phyloP scores from a whole-genome alignment of 2,797 vertebrate genomes.

The Phrynocephalus forsythii region DNA sequence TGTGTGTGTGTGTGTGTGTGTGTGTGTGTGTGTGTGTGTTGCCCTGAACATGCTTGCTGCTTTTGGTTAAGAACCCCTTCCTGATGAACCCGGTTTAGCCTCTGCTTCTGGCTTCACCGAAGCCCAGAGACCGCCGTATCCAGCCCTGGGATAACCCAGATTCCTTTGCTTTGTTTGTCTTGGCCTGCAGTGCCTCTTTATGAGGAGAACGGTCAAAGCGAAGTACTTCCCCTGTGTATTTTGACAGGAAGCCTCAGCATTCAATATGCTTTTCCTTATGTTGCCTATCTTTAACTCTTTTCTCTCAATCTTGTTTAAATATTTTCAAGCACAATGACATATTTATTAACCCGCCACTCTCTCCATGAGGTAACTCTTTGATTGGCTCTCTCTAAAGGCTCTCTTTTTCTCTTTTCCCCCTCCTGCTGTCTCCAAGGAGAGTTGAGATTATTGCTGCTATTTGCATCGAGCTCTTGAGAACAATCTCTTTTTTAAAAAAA shows the following conservation, averaged over 20 bases:
- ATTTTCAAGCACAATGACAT: constrained; percentile 82
- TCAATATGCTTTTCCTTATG: constrained; percentile 81
- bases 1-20: no score
- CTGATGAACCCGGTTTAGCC: constrained; percentile 68
- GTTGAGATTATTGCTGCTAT: constrained; percentile 82
- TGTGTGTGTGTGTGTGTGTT: no score
- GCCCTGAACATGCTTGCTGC: constrained; percentile 30
- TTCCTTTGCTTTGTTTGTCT: constrained; percentile 81
- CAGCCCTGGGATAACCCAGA: constrained; percentile 80
- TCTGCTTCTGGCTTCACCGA: constrained; percentile 70
- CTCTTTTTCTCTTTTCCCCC: not conserved
- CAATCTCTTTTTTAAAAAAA: constrained; percentile 76
- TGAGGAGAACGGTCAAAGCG: constrained; percentile 83
- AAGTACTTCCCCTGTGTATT: constrained; percentile 87
- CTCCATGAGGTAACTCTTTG: constrained; percentile 76
- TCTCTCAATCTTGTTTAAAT: constrained; percentile 81
- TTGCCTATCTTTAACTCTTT: constrained; percentile 79
- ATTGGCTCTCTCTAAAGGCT: constrained; percentile 76
- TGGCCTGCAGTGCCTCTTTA: constrained; percentile 83
- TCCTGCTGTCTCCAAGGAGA: constrained; percentile 70
- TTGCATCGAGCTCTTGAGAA: constrained; percentile 77
- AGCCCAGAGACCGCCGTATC: constrained; percentile 72
- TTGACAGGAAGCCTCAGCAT: constrained; percentile 84
- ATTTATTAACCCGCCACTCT: constrained; percentile 82
- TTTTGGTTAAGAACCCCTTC: constrained; percentile 58